These are phyloP conservation scores for Aphelinus atriplicis DNA, from an alignment of 1,140 invertebrate species.

Conservation along the genomic window DNA sequence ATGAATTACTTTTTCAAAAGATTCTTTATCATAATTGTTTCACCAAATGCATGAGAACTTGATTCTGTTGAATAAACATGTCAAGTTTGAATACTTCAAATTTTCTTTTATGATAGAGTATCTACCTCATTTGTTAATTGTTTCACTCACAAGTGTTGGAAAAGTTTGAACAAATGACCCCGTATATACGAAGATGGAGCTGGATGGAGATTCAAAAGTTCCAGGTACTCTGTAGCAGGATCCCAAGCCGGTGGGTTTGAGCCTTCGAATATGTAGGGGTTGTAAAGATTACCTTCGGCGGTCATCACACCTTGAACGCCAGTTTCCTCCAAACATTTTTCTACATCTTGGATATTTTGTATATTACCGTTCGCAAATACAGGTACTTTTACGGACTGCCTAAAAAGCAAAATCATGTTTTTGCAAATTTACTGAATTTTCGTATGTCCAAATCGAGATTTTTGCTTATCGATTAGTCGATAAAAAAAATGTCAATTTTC, in stretches of 20 bases:
- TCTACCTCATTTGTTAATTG: too few species aligned
- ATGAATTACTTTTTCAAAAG: too few species aligned
- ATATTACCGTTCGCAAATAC: slow-evolving; percentile 99
- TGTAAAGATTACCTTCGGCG: slow-evolving; percentile 94
- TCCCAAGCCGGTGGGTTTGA: slow-evolving; percentile 84
- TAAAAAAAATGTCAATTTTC: too few species aligned
- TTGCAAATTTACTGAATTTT: too few species aligned
- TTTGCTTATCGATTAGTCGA: too few species aligned
- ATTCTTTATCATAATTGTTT: not conserved
- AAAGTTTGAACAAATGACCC: slow-evolving; percentile 97
- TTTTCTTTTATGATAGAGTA: not conserved
- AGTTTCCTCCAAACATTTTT: slow-evolving; percentile 86
- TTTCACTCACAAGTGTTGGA: slow-evolving; percentile 88
- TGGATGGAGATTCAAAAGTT: slow-evolving; percentile 84
- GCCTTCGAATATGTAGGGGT: slow-evolving; percentile 90
- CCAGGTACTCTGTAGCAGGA: slow-evolving; percentile 89
- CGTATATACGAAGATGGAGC: slow-evolving; percentile 90
- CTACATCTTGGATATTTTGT: slow-evolving; percentile 88
- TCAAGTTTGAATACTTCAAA: slow-evolving; percentile 12
- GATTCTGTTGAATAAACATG: not conserved
- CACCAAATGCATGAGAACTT: too few species aligned
- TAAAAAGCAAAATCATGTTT: slow-evolving; percentile 53
- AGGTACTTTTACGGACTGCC: slow-evolving; percentile 87
- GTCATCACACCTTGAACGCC: slow-evolving; percentile 90
- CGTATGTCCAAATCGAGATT: too few species aligned